Evolutionary conservation across 2,113 vertebrate species (phyloP).

Genomic region (Chitala chitala): DNA sequence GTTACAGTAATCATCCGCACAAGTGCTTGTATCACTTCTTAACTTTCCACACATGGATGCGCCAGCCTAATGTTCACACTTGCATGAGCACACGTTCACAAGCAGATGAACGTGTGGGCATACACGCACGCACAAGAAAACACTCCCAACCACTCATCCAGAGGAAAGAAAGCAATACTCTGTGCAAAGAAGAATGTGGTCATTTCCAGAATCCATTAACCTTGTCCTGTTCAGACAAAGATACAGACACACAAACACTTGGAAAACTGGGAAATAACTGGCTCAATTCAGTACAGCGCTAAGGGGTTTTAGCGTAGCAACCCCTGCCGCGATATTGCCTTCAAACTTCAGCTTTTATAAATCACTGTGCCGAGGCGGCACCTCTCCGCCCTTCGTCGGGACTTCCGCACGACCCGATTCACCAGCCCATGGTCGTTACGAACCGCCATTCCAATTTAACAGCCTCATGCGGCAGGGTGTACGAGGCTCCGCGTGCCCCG

Average conservation of each 20-base stretch:
- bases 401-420: background rate
- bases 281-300: background rate
- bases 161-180: too few species aligned
- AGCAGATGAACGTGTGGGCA: background rate
- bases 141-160: background rate
- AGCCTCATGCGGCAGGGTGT: constrained; percentile 25
- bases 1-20: background rate
- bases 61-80: too few species aligned
- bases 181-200: background rate
- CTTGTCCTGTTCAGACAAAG: background rate
- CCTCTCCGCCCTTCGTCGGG: background rate
- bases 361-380: background rate
- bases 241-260: background rate
- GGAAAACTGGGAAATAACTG: background rate
- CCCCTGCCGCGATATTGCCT: background rate
- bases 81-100: too few species aligned
- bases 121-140: background rate
- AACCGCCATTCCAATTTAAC: constrained; percentile 21
- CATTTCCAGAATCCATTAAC: background rate
- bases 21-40: background rate
- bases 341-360: too few species aligned
- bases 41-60: too few species aligned
- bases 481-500: background rate
- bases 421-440: constrained; percentile 27
- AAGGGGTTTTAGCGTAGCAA: background rate